Evolutionary conservation across 2,888 invertebrate species (phyloP), one percentile per base, ranked within the genome.

Genomic region (Pocota personata): DNA sequence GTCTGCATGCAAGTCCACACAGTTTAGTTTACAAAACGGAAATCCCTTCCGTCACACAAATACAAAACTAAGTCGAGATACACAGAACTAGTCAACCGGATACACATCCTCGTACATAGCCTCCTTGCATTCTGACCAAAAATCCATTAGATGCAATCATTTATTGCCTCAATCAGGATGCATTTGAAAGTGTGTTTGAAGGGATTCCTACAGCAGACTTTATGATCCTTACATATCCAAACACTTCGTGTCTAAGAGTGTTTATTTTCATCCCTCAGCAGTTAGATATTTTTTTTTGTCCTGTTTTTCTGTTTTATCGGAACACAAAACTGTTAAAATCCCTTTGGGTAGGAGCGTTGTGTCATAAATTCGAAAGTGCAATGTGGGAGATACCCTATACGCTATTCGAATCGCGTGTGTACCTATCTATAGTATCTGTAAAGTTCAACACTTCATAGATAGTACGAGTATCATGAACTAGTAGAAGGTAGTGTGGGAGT

Each of bases 351-450:
- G n/a, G 30, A 16, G 16, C 27, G 19, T 12, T 48, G 48, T 48
- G 21, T 60, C 60, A 62, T 62, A 73, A 73, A 73, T 73, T 52
- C 40, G 48, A 50, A n/a, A 48, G 35, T 16, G 35, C 72, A 50
- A 12, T 58, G 32, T 32, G 16, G 19, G 12, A 30, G n/a, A 21
- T 19, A 12, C 19, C 12, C 19, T 24, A 12, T 14, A 12, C 19
- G 16, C 19, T 24, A 12, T 14, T 40, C 12, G 19, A 6, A 40
- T 43, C 43, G 16, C 40, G 1, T 14, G 40, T 30, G 14, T 19
- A 19, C 12, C 4, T 4, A n/a, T 8, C 14, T 4, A 16, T 0
- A 43, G 58, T 46, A 71, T 71, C 48, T 62, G 62, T 43, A 35
- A 62, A 43, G 14, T 52, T 62, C 21, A 14, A 40, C 50, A 60